Conservation (phyloP, 2,797 vertebrate genomes). For the Hyperoplus lanceolatus region DNA sequence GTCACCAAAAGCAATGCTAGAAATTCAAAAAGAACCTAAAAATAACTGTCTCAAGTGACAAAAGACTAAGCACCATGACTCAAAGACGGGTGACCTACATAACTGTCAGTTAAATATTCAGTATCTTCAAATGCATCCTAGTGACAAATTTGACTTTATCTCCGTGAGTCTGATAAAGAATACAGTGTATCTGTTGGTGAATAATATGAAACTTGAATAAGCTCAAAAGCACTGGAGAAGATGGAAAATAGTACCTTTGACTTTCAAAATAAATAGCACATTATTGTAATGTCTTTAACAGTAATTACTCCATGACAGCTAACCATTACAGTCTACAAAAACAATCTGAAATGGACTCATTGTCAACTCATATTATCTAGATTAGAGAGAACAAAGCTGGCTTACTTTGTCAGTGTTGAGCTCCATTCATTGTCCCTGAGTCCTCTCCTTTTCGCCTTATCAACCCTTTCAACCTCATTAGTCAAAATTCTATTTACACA, state of each 20-base stretch:
- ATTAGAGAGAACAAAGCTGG: conserved; percentile 5
- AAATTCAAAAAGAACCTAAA: conserved; percentile 86
- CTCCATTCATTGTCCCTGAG: conserved; percentile 9
- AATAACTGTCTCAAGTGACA: conserved; percentile 88
- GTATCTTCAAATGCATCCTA: conserved; percentile 20
- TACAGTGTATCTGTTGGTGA: not conserved
- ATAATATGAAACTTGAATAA: conserved; percentile 7
- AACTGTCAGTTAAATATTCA: conserved; percentile 60
- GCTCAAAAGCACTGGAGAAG: not conserved
- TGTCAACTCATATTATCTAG: not conserved
- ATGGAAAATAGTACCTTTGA: not conserved
- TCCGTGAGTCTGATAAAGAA: not conserved
- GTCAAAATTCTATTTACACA: conserved; percentile 56
- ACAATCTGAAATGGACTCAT: too few relatives aligned
- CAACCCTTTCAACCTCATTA: conserved; percentile 29
- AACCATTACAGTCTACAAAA: not conserved
- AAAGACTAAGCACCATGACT: conserved; percentile 79
- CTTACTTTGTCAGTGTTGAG: conserved; percentile 27
- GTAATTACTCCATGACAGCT: not conserved
- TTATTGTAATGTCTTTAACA: not conserved
- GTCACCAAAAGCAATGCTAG: conserved; percentile 78
- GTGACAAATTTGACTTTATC: conserved; percentile 6
- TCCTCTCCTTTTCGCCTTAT: conserved; percentile 35
- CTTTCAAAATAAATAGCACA: not conserved
- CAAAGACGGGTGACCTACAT: conserved; percentile 77